Evolutionary conservation across 2,888 invertebrate genomes (phyloP).

Genomic region (Temnothorax unifasciatus): DNA sequence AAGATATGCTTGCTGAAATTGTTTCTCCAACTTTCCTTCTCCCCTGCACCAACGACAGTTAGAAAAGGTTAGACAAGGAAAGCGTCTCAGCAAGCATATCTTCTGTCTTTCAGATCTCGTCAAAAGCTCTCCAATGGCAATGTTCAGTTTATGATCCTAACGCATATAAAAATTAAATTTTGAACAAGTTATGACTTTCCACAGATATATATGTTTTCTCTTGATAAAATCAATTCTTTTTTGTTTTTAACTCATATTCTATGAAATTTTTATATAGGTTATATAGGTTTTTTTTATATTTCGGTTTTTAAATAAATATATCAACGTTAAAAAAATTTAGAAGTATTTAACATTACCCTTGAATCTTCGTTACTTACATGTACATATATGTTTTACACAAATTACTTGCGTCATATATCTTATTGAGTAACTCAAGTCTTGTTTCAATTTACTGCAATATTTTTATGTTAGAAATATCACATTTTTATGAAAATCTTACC

Average conservation of each 20-base stretch:
- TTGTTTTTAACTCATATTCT: background rate
- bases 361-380: background rate
- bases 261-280: background rate
- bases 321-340: background rate
- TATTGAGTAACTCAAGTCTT: background rate
- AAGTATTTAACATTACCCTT: background rate
- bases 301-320: background rate
- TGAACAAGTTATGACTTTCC: background rate
- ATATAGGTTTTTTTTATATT: too few relatives aligned
- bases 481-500: constrained; percentile 76
- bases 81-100: too few relatives aligned
- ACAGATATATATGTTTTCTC: background rate
- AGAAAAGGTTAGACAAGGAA: too few relatives aligned
- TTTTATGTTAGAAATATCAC: background rate
- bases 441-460: background rate
- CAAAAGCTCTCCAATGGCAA: too few relatives aligned
- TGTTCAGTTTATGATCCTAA: background rate
- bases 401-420: background rate
- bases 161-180: constrained; percentile 21
- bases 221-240: background rate
- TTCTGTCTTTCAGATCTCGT: too few relatives aligned
- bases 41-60: too few relatives aligned
- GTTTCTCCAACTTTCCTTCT: too few relatives aligned
- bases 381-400: background rate
- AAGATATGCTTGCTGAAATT: too few relatives aligned